phyloP scores from a whole-genome alignment of 2,797 vertebrate species.

The Sebastes diaconus region DNA sequence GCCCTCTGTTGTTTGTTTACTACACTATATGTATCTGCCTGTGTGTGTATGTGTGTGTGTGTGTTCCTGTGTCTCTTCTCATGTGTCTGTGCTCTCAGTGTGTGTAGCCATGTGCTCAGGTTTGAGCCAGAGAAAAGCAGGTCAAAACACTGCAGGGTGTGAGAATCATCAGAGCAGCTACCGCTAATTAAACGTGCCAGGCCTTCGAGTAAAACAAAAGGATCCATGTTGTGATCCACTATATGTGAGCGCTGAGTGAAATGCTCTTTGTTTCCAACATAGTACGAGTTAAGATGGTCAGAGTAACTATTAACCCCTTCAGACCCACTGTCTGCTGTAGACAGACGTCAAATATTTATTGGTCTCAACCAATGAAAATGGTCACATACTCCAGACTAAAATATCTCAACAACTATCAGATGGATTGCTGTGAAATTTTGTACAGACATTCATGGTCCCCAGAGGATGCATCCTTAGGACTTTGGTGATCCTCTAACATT shows the following conservation, averaged over 20 bases:
- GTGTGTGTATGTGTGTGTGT: conserved; percentile 6
- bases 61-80: not conserved
- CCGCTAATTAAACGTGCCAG: conserved; percentile 66
- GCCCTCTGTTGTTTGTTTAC: conserved; percentile 53
- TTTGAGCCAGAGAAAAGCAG: conserved; percentile 69
- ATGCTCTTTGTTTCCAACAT: conserved; percentile 24
- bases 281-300: not conserved
- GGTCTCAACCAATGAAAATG: not conserved
- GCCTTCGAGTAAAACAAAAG: conserved; percentile 39
- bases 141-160: conserved; percentile 68
- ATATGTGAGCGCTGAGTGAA: conserved; percentile 1
- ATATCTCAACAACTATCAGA: not conserved
- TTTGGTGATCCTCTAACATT: not conserved
- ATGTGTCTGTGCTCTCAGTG: conserved; percentile 50
- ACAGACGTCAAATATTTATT: not conserved
- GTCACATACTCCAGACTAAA: not conserved
- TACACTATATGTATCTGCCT: not conserved
- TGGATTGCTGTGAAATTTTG: not conserved
- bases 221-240: conserved; percentile 31
- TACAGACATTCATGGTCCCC: not conserved
- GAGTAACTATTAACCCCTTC: not conserved
- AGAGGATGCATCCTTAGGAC: not conserved
- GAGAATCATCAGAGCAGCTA: conserved; percentile 56
- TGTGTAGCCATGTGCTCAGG: conserved; percentile 51
- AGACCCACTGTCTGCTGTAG: not conserved